Evolutionary conservation across 2,113 vertebrate genomes (phyloP), one percentile per base, ranked within the genome.

Genomic region (Thryonomys swinderianus): DNA sequence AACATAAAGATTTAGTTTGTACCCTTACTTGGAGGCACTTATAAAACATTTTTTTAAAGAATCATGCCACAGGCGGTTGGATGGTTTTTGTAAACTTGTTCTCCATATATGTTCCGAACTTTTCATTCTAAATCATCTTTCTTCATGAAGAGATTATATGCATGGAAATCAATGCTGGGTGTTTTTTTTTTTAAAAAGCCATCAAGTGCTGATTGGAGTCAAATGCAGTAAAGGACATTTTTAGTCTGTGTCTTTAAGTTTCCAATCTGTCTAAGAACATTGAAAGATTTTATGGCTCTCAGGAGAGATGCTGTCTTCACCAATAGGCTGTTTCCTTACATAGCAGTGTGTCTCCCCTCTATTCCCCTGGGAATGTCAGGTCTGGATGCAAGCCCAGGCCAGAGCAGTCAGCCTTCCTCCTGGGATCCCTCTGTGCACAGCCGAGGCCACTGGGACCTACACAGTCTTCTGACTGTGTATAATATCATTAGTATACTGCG

Each of bases 1-100:
- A 84, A 34, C 7, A 53, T 13, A 42, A 86, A 93, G 57, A 76
- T 93, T 91, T 73, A 48, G 40, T 84, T 95, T 92, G 13, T 66
- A 69, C 74, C 96, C 64, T 67, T 40, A 64, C 62, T 76, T 53
- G 55, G 71, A 81, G 32, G 37, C 66, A 45, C 82, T 94, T 90
- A 85, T 92, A 80, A 88, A 97, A 95, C 48, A n/a, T 51, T 40
- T 64, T 27, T 85, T 90, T 67, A 71, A 45, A 84, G 85, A 79
- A 62, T 61, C 48, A 17, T 23, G 69, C 53, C 21, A 48, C 1
- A 1, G 61, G 0, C 84, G 32, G 57, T 78, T 71, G 62, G 57
- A 34, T 86, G 67, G 92, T 95, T 53, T 95, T 89, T 80, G 74
- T 84, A 82, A 96, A 59, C 13, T 48, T 71, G 2, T 89, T 62